Evolutionary conservation across 1,140 invertebrate genomes (phyloP).

Genomic region (Nomia melanderi): DNA sequence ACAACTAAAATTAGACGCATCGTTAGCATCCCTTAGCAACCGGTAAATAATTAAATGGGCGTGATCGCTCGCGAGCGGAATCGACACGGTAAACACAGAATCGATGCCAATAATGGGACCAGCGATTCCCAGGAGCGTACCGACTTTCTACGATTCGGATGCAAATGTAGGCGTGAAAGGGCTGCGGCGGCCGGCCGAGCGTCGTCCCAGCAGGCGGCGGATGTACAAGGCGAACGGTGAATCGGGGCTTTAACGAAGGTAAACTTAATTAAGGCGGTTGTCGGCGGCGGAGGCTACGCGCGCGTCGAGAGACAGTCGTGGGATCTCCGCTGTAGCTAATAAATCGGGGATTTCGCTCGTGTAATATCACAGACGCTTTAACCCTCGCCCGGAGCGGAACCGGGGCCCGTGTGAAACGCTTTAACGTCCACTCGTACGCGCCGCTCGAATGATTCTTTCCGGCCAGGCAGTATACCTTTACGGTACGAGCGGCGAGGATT

Average conservation of each 20-base stretch:
- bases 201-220: slow-evolving; percentile 17
- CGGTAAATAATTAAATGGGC: too few relatives aligned
- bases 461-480: not conserved
- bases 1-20: too few relatives aligned
- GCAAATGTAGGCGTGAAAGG: slow-evolving; percentile 10
- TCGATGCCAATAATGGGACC: too few relatives aligned
- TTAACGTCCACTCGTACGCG: not conserved
- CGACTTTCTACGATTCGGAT: not conserved
- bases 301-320: not conserved
- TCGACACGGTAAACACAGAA: not conserved
- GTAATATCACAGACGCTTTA: slow-evolving; percentile 12
- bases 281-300: slow-evolving; percentile 20
- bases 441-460: not conserved
- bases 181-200: not conserved
- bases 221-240: slow-evolving; percentile 25
- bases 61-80: too few relatives aligned
- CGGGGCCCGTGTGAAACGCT: not conserved
- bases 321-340: slow-evolving; percentile 14
- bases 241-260: slow-evolving; percentile 42
- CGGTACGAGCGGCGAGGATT: too few relatives aligned
- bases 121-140: not conserved
- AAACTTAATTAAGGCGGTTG: slow-evolving; percentile 48
- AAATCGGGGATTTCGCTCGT: slow-evolving; percentile 33
- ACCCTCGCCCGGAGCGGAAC: not conserved
- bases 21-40: too few relatives aligned